Conservation (phyloP, 2,113 vertebrate species). For the Melospiza melodia region DNA sequence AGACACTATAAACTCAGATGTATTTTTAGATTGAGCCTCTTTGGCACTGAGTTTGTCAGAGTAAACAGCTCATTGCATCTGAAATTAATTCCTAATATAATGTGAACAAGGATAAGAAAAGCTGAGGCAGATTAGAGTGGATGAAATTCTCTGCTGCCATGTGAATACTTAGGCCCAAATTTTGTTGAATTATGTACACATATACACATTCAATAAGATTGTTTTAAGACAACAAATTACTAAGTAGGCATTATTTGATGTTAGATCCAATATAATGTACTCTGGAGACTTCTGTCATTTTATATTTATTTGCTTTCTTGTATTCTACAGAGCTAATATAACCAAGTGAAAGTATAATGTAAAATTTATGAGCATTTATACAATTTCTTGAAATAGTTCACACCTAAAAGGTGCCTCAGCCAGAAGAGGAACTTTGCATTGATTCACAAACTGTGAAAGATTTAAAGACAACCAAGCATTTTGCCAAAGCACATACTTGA, state of each 20-base stretch:
- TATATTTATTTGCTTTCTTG: background rate
- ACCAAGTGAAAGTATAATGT: background rate
- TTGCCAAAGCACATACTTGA: background rate
- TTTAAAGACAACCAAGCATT: background rate
- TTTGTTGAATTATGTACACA: background rate
- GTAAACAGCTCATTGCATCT: constrained; percentile 29
- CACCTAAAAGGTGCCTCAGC: background rate
- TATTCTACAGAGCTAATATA: background rate
- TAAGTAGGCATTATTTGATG: background rate
- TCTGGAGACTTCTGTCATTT: background rate
- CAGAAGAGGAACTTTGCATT: background rate
- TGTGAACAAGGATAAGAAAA: background rate
- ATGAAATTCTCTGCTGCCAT: background rate
- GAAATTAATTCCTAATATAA: constrained; percentile 45
- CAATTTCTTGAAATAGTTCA: background rate
- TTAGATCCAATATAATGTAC: background rate
- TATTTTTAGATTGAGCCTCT: constrained; percentile 48
- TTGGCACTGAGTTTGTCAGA: background rate
- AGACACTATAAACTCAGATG: background rate
- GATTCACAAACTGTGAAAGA: background rate
- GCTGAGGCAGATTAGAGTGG: background rate
- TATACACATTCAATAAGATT: background rate
- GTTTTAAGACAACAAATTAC: background rate
- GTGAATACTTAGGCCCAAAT: background rate
- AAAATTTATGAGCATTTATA: background rate